A percentile compares a stretch with the other conserved stretches of the same genome.
These are phyloP conservation scores for Halictus rubicundus DNA, from an alignment of 1,140 invertebrate species.

Conservation along the genomic window DNA sequence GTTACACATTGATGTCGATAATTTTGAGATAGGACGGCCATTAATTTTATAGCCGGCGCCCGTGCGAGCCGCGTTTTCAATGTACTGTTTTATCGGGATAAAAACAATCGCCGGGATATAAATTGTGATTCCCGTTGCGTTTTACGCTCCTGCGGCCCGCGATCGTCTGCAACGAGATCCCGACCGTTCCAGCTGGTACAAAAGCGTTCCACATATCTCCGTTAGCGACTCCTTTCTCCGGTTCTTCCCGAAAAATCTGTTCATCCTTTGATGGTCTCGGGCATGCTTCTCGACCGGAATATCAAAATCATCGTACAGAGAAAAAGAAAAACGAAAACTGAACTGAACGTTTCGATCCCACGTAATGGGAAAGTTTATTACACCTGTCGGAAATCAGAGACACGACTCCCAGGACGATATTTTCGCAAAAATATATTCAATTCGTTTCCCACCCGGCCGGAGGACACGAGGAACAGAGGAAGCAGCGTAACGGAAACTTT, in stretches of 20 bases:
- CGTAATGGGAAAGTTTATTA: constrained; percentile 33
- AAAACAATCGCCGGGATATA: too few species aligned
- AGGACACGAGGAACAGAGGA: neutral
- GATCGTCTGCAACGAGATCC: neutral
- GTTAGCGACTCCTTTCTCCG: too few species aligned
- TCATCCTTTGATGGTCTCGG: neutral
- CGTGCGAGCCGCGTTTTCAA: neutral
- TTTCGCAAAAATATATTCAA: constrained; percentile 8
- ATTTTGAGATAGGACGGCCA: constrained; percentile 5
- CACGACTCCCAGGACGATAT: neutral
- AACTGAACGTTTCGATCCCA: neutral
- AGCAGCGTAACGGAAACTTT: constrained; percentile 27
- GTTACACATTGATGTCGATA: constrained; percentile 31
- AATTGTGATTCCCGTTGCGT: too few species aligned
- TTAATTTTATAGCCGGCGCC: constrained; percentile 19
- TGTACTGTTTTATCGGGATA: neutral
- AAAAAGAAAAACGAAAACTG: neutral
- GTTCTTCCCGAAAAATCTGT: constrained; percentile 1
- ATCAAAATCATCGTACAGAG: neutral
- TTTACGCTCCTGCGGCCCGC: too few species aligned
- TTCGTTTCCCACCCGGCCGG: neutral
- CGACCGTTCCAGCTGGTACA: neutral
- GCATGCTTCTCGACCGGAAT: neutral
- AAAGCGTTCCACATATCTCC: neutral
- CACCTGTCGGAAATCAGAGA: neutral